phyloP scores from a whole-genome alignment of 2,113 vertebrate genomes.

The Henicopernis longicauda region DNA sequence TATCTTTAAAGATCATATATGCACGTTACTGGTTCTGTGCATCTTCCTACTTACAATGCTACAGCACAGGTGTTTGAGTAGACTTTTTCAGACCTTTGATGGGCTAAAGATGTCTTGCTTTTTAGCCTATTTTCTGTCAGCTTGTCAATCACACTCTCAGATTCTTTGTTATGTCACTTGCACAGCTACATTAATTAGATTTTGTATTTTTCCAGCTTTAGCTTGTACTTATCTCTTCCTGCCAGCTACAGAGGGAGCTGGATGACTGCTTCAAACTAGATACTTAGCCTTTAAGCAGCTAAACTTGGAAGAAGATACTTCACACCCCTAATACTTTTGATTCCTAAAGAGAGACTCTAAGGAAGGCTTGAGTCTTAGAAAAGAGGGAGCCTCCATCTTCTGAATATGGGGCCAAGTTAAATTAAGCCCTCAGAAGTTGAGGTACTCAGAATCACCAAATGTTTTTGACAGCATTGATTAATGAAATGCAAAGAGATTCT shows the following conservation, averaged over 20 bases:
- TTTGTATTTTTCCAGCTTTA: background rate
- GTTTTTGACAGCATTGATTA: background rate
- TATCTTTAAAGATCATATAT: background rate
- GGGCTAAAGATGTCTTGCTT: background rate
- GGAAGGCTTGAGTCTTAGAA: background rate
- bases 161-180: background rate
- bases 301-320: background rate
- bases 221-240: conserved; percentile 11
- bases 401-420: background rate
- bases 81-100: background rate
- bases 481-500: background rate
- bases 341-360: background rate
- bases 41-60: background rate
- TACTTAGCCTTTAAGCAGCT: background rate
- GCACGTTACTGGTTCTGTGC: background rate
- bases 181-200: conserved; percentile 19
- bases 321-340: background rate
- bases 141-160: background rate
- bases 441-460: background rate
- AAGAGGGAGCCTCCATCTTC: background rate
- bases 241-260: conserved; percentile 40
- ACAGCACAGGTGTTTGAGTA: background rate
- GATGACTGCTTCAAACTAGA: conserved; percentile 1
- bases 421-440: background rate
- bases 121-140: background rate